Base-by-base conservation (phyloP, 2,888 invertebrate genomes). In the Mesochorus sp. region DNA sequence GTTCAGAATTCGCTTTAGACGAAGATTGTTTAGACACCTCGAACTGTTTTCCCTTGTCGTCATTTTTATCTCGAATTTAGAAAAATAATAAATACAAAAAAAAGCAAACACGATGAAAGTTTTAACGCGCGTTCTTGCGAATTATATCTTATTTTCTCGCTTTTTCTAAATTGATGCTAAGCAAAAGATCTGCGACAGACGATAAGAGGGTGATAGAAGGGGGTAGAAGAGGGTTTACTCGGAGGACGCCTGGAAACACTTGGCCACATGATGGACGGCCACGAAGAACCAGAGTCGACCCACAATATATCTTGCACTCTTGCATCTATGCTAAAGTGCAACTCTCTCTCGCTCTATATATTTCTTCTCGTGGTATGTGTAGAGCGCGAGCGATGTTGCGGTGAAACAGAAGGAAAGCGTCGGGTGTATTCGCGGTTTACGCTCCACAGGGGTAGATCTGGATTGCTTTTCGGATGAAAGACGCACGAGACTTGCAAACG, bases 181-280 rank as follows among this genome's bases (percentile, higher is more conserved):
- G 55, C 73, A 49, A 68, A n/a, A 73, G 47, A 73, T 62, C 26
- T 21, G 3, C 67, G 37, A n/a, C 42, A 34, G 64, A 19, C 28
- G 66, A 51, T 31, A 44, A 61, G 5, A 14, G 24, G 66, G n/a
- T 14, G 21, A 28, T 12, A 26, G 37, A 14, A 12, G n/a, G 8
- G 14, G 61, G 28, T 39, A 12, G 51, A 14, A 49, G 44, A 42
- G n/a, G n/a, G 53, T 72, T 62, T 57, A 34, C 62, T 51, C 42
- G 42, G 39, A 37, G 68, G 62, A 55, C 44, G 51, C 49, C 55
- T 51, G 51, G 61, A 68, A 77, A 62, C 73, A 77, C 72, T 77
- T 73, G 73, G 73, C 62, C 24, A 12, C 62, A 77, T 77, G 77
- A 77, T 77, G 73, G 73, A 77, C 73, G 72, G 67, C 73, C 62